Conservation (phyloP, 2,797 vertebrate species). For the Podargus strigoides region DNA sequence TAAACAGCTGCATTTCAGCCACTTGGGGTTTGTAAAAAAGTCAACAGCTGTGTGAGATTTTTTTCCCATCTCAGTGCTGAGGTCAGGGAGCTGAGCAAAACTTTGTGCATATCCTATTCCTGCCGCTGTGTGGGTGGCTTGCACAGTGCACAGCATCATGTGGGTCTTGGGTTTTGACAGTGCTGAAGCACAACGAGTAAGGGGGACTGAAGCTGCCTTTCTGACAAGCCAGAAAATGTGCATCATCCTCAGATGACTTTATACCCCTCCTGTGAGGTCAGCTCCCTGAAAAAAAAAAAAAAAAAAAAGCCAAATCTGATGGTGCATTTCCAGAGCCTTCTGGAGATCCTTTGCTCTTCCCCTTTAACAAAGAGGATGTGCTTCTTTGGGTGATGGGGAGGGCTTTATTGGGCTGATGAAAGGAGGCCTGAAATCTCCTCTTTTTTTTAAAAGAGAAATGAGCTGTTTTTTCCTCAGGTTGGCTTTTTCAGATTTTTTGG, state of each 20-base stretch:
- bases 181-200: not conserved
- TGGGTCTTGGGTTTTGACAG: not conserved
- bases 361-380: not conserved
- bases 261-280: not conserved
- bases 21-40: not conserved
- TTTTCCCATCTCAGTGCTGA: not conserved
- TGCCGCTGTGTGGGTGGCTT: rapidly evolving
- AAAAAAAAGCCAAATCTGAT: not conserved
- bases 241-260: not conserved
- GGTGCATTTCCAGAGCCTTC: not conserved
- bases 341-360: not conserved
- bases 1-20: not conserved
- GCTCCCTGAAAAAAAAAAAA: not conserved
- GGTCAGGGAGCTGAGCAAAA: not conserved
- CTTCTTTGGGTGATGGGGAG: not conserved
- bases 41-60: not conserved
- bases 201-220: not conserved
- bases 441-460: not conserved
- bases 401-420: not conserved
- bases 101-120: not conserved
- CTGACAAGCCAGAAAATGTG: not conserved
- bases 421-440: not conserved
- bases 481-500: not conserved
- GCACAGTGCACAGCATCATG: not conserved
- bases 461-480: not conserved